phyloP scores from a whole-genome alignment of 2,797 vertebrate species.

The Dendrocincla tyrannina region DNA sequence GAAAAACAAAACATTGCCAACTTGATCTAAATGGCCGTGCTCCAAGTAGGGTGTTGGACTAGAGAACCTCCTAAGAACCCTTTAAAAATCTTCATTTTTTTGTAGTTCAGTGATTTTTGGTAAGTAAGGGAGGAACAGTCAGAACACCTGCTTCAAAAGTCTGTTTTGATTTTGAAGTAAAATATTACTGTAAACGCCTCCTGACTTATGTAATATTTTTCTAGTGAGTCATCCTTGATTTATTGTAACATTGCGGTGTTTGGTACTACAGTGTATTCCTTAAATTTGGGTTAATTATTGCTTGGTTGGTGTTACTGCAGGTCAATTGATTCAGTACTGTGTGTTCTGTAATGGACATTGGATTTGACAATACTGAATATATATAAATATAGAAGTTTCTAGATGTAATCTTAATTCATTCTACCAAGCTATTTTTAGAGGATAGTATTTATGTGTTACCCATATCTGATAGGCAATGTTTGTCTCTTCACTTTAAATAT shows the following conservation, averaged over 20 bases:
- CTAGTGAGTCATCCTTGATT: background rate
- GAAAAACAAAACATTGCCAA: background rate
- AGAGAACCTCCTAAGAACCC: background rate
- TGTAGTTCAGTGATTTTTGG: background rate
- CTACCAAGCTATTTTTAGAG: background rate
- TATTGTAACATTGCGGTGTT: background rate
- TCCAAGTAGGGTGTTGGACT: background rate
- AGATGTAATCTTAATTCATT: background rate
- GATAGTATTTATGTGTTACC: background rate
- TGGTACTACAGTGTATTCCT: background rate
- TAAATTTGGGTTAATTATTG: conserved; percentile 44
- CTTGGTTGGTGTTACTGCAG: background rate
- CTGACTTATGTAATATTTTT: background rate
- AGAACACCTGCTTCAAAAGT: background rate
- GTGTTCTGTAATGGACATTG: background rate
- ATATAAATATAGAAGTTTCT: background rate
- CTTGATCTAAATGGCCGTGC: background rate
- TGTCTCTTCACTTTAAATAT: background rate
- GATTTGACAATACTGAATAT: background rate
- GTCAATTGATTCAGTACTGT: background rate
- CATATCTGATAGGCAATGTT: background rate
- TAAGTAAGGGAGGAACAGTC: background rate
- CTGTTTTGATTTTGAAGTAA: background rate
- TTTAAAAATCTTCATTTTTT: background rate
- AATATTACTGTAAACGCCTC: background rate